Evolutionary conservation across 2,888 invertebrate genomes (phyloP).

Genomic region (Syrista parreyssii): DNA sequence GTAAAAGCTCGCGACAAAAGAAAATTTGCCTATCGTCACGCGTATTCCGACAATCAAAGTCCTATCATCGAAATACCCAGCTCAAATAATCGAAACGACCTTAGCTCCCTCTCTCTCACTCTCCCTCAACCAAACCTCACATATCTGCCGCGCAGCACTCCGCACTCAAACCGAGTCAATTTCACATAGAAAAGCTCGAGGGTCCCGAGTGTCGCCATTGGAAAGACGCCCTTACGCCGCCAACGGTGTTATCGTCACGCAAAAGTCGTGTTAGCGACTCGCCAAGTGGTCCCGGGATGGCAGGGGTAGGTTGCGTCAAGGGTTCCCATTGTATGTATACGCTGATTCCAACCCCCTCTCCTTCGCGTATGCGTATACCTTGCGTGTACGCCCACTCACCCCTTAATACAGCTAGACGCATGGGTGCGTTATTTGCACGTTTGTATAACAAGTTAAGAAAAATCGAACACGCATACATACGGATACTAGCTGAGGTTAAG

Average conservation of each 20-base stretch:
- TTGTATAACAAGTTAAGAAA: neutral
- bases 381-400: neutral
- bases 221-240: neutral
- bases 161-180: neutral
- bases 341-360: neutral
- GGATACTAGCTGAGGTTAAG: neutral
- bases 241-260: constrained; percentile 46
- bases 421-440: neutral
- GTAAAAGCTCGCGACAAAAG: neutral
- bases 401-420: neutral
- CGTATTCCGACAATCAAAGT: constrained; percentile 15
- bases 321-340: neutral
- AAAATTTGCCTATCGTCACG: constrained; percentile 12
- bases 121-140: neutral
- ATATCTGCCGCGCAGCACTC: neutral
- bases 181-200: neutral
- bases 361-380: neutral
- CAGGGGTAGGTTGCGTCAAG: neutral
- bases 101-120: neutral
- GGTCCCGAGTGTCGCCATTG: neutral
- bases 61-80: constrained; percentile 11
- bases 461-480: neutral
- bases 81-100: constrained; percentile 19
- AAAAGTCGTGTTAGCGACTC: constrained; percentile 60
- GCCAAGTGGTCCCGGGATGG: constrained; percentile 50